phyloP scores from a whole-genome alignment of 1,140 invertebrate species.

The Daktulosphaira vitifoliae region DNA sequence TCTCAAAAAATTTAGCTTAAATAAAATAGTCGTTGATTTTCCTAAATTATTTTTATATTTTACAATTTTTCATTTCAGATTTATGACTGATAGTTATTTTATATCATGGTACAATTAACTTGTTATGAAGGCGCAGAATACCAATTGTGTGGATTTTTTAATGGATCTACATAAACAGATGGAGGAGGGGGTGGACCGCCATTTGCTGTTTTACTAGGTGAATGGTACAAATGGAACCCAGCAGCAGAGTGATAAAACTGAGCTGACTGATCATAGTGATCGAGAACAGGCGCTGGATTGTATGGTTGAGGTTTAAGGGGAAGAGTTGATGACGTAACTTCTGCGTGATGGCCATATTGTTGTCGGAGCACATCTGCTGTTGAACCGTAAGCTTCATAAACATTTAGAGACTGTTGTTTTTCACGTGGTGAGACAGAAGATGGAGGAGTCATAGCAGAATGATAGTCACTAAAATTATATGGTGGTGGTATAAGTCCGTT shows the following conservation, averaged over 20 bases:
- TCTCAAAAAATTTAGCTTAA: constrained; percentile 15
- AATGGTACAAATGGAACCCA: constrained; percentile 80
- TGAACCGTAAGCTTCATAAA: constrained; percentile 44
- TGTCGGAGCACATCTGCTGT: constrained; percentile 40
- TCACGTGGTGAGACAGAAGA: constrained; percentile 88
- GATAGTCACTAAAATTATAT: constrained; percentile 68
- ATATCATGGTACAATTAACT: neutral
- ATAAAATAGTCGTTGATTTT: neutral
- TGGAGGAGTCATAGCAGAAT: constrained; percentile 89
- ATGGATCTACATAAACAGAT: constrained; percentile 43
- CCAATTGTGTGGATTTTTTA: constrained; percentile 57
- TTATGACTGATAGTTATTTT: too few species aligned
- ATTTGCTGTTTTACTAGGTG: constrained; percentile 51
- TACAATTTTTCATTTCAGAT: too few species aligned
- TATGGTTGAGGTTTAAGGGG: constrained; percentile 86
- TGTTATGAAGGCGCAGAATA: constrained; percentile 66
- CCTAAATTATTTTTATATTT: neutral
- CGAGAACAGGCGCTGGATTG: constrained; percentile 49
- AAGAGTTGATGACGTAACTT: constrained; percentile 52
- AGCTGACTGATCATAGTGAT: constrained; percentile 53
- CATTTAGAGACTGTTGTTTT: constrained; percentile 60
- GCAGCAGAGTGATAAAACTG: constrained; percentile 74
- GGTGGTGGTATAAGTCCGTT: constrained; percentile 52
- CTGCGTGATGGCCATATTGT: constrained; percentile 46
- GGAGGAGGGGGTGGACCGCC: constrained; percentile 42